Percentiles rank a stretch among this genome's conserved stretches.
These are phyloP conservation scores for Cyphomyrmex costatus DNA, from an alignment of 1,140 invertebrate genomes.

Conservation along the genomic window DNA sequence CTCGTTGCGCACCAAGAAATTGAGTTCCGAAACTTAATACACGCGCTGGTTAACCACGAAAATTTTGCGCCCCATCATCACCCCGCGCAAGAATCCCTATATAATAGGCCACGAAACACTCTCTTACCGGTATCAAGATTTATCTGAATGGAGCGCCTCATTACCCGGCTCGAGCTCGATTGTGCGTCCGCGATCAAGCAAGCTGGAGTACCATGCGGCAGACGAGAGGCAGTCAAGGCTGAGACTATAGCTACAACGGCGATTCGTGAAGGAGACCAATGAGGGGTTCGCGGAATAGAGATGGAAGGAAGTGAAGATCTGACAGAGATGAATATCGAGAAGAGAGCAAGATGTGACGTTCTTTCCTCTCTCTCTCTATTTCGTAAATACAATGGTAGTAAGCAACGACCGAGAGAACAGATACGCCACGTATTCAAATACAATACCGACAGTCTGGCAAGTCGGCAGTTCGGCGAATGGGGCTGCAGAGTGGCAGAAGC, in stretches of 20 bases:
- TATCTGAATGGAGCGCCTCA: slow-evolving; percentile 86
- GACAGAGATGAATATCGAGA: slow-evolving; percentile 35
- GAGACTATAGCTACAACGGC: slow-evolving; percentile 42
- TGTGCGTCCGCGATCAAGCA: slow-evolving; percentile 79
- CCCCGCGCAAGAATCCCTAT: slow-evolving; percentile 68
- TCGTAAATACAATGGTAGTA: slow-evolving; percentile 77
- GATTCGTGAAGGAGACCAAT: slow-evolving; percentile 31
- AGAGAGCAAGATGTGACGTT: slow-evolving; percentile 56
- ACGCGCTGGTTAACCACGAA: slow-evolving; percentile 47
- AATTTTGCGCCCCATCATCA: slow-evolving; percentile 75
- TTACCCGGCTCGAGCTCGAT: slow-evolving; percentile 84
- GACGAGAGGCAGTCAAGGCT: slow-evolving; percentile 50
- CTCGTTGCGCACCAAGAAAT: neutral
- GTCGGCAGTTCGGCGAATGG: slow-evolving; percentile 76
- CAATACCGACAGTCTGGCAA: slow-evolving; percentile 84
- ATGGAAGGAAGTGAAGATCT: slow-evolving; percentile 21
- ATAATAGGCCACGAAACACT: slow-evolving; percentile 82
- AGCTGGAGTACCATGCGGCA: slow-evolving; percentile 50
- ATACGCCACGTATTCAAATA: slow-evolving; percentile 86
- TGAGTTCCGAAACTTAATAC: slow-evolving; percentile 31
- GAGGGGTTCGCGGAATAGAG: slow-evolving; percentile 52
- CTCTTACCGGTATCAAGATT: slow-evolving; percentile 84
- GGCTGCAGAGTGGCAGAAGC: slow-evolving; percentile 66
- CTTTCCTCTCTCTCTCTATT: slow-evolving; percentile 15
- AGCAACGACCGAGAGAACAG: slow-evolving; percentile 77